Evolutionary conservation across 1,140 invertebrate genomes (phyloP).

Genomic region (Stratiolaelaps scimitus): DNA sequence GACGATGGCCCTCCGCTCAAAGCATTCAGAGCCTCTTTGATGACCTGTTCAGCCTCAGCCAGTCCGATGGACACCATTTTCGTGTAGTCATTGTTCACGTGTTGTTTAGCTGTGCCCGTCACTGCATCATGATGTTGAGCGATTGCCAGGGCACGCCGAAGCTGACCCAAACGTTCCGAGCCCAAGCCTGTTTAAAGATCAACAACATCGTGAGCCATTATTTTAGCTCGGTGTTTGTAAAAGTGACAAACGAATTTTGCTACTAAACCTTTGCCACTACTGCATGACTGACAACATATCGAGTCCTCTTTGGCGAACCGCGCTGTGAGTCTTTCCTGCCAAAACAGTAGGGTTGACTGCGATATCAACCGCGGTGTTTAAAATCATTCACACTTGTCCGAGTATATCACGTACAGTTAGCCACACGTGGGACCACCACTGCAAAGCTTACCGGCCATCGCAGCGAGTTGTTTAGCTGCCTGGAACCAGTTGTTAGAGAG

Average conservation of each 20-base stretch:
- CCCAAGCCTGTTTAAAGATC: neutral
- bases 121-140: constrained; percentile 81
- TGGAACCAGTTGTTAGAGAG: constrained; percentile 63
- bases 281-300: no score
- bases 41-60: neutral
- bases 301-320: no score
- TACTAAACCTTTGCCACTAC: no score
- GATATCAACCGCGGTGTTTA: no score
- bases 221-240: no score
- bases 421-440: no score
- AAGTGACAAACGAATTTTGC: no score
- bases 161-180: neutral
- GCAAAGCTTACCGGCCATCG: constrained; percentile 7
- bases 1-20: neutral
- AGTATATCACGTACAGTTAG: no score
- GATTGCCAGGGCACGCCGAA: constrained; percentile 50
- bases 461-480: constrained; percentile 51
- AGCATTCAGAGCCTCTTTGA: neutral
- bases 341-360: no score
- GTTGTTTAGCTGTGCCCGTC: constrained; percentile 38
- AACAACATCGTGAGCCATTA: no score
- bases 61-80: constrained; percentile 2
- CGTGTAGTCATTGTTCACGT: constrained; percentile 34
- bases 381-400: no score
- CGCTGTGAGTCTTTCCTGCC: no score